Base-by-base conservation (phyloP, 2,113 vertebrate species). In the Antennarius striatus region DNA sequence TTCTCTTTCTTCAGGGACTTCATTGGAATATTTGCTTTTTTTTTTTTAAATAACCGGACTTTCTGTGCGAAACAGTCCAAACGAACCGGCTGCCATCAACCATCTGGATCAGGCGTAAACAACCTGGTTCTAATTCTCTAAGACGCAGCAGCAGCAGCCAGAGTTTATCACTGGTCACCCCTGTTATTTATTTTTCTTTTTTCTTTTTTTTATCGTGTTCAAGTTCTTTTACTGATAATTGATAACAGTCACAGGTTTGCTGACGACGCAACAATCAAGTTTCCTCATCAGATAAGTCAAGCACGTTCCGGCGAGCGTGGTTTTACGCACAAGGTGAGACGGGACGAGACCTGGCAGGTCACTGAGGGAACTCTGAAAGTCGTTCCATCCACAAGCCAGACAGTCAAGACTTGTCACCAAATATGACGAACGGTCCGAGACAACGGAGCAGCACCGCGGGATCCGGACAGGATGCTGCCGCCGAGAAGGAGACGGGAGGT, bases 381-480 rank as follows among this genome's bases (percentile, higher is more conserved):
- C 16, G 4, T 22, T 51, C 10, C 15, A n/a, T 49, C 3, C 12
- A 14, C 28, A 16, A 36, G 30, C 42, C 42, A 51, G n/a, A 14
- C 4, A 60, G 2, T 0, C 2, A 30, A 50, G 22, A 49, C 15
- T 45, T 65, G n/a, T 8, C 51, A 63, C 11, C 43, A 76, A 30
- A 6, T 22, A 94, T 93, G 94, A 91, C 92, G 39, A 93, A 95
- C 63, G 93, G 94, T 15, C 71, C 93, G 0, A 90, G 94, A 66
- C 90, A 91, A 29, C 85, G 94, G 12, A 86, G 81, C 10, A 88
- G 85, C 82, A 82, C 89, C 11, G 64, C 77, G 14, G 63, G 81
- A 2, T 79, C 77, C 4, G 54, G 58, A 45, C 88, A 84, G 47
- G 91, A 92, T 77, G 85, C 77, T 63, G 85, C 74, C 16, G 59